A percentile compares a stretch with the other conserved stretches of the same genome.
These are phyloP conservation scores for Strix uralensis DNA, from an alignment of 2,113 vertebrate species.

Conservation along the genomic window DNA sequence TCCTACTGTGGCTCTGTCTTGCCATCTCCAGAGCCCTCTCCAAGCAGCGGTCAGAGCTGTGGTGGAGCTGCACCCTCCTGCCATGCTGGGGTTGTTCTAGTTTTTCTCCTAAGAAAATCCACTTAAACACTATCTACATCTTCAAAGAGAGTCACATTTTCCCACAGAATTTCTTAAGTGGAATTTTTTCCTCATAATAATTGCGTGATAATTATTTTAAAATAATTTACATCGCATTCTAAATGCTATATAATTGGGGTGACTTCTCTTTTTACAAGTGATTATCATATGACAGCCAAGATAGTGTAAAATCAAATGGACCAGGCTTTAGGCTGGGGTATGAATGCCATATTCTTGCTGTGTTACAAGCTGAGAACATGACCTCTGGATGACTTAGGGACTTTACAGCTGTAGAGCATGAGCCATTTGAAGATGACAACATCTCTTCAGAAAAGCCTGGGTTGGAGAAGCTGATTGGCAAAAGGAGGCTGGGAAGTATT, in stretches of 20 bases:
- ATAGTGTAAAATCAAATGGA: rapidly evolving
- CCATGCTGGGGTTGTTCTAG: rapidly evolving
- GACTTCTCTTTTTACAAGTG: neutral
- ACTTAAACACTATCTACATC: neutral
- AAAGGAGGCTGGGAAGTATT: neutral
- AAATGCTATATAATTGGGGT: neutral
- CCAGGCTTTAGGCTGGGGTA: neutral
- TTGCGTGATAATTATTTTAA: neutral
- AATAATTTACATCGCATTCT: neutral
- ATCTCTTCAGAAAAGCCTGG: neutral
- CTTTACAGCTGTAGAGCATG: neutral
- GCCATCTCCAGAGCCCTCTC: neutral
- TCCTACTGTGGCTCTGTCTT: neutral
- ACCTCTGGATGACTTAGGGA: neutral
- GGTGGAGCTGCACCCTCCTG: neutral
- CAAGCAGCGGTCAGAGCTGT: neutral
- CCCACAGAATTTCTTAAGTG: neutral
- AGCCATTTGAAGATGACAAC: neutral
- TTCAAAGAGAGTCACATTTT: neutral
- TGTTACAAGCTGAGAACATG: rapidly evolving
- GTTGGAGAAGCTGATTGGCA: neutral
- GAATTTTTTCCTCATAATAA: neutral
- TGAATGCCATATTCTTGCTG: neutral
- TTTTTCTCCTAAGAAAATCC: neutral
- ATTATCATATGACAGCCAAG: neutral